Base-by-base conservation (phyloP, 2,113 vertebrate species). In the Corynorhinus townsendii region DNA sequence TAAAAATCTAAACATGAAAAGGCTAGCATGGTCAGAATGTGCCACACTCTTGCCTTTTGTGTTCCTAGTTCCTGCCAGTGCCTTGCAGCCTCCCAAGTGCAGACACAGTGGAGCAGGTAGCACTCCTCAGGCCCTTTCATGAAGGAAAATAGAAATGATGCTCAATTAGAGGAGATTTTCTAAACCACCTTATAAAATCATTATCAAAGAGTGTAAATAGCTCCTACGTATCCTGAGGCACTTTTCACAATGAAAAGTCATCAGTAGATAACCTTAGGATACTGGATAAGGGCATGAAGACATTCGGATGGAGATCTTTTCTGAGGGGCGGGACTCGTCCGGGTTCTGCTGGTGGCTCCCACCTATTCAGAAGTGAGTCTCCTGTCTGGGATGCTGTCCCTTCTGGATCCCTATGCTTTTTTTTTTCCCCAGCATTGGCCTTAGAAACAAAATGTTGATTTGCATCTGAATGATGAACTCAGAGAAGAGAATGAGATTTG, bases 101-200 rank as follows among this genome's bases (percentile, higher is more conserved):
- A 11, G 49, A 47, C 30, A 91, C 19, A 15, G n/a, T 26, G 66
- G 28, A 93, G 38, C 38, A 59, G 54, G 68, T 54, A 93, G 40
- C 15, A 11, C 6, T 76, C 68, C 95, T 86, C 91, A 62, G 89
- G 64, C 64, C 80, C 38, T 91, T 68, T 12, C n/a, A 35, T 64
- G 91, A 93, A 92, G 79, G 64, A 94, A 96, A 92, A 80, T 88
- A 87, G 94, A 96, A 92, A 94, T 80, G 43, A 79, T 80, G 47
- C 93, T 76, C 81, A 96, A 71, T 94, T 96, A 93, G 28, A 91
- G 43, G 91, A 86, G n/a, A 90, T 95, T 90, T 95, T 35, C 43
- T 84, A 87, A 92, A 71, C 35, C 45, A 49, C 71, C 91, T 80
- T 87, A 76, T 96, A 54, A 64, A 91, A 76, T 76, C 64, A 80